phyloP scores from a whole-genome alignment of 1,140 invertebrate species.

The Sminthurinus signatus region DNA sequence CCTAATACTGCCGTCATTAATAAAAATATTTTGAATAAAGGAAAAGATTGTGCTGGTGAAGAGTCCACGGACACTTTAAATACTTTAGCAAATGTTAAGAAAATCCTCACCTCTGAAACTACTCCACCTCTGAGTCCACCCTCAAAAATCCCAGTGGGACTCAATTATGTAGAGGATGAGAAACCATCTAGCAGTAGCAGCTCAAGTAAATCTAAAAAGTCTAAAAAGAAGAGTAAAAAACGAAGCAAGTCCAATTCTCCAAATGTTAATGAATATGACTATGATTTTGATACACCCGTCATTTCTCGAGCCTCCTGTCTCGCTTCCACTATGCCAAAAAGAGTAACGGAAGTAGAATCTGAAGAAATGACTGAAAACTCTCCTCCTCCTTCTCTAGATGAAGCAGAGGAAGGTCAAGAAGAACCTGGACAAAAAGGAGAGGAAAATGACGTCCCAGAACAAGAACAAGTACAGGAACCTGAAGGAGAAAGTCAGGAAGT shows the following conservation, averaged over 20 bases:
- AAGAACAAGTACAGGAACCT: too few relatives aligned
- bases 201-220: neutral
- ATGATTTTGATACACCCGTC: too few relatives aligned
- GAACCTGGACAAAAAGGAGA: neutral
- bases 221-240: too few relatives aligned
- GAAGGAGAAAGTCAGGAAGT: too few relatives aligned
- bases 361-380: neutral
- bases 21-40: too few relatives aligned
- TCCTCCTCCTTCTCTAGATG: neutral
- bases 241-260: too few relatives aligned
- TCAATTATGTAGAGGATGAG: too few relatives aligned
- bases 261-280: too few relatives aligned
- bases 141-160: neutral
- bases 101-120: neutral
- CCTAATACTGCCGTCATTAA: too few relatives aligned
- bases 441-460: neutral
- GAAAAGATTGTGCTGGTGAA: neutral
- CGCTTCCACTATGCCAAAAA: neutral
- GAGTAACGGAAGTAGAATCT: neutral
- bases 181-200: neutral
- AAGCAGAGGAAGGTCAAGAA: neutral
- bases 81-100: neutral
- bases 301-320: too few relatives aligned
- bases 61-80: conserved; percentile 10
- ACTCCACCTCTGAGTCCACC: neutral